phyloP scores from a whole-genome alignment of 2,113 vertebrate species.

The Argyrosomus japonicus region DNA sequence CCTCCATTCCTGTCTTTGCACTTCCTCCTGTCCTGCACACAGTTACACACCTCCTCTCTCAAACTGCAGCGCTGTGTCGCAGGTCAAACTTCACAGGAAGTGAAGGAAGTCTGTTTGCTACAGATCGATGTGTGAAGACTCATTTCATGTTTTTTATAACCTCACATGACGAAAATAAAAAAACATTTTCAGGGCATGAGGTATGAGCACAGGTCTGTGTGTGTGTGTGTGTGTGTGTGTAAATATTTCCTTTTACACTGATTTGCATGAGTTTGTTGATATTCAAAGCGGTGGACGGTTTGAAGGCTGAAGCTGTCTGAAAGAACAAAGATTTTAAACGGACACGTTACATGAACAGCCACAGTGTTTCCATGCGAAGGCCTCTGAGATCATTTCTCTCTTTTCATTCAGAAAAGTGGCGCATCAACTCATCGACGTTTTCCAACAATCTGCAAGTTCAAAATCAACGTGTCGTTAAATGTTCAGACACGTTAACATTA shows the following conservation, averaged over 20 bases:
- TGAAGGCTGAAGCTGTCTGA: not conserved
- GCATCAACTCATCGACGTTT: not conserved
- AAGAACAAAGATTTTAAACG: not conserved
- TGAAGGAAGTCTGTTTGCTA: too few relatives aligned
- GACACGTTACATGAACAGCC: too few relatives aligned
- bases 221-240: not conserved
- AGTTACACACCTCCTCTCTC: too few relatives aligned
- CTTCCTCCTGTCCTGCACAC: too few relatives aligned
- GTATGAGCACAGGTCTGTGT: not conserved
- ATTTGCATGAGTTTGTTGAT: constrained; percentile 27
- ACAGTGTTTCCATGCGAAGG: not conserved
- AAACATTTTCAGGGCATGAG: not conserved
- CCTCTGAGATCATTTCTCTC: not conserved
- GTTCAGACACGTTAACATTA: too few relatives aligned
- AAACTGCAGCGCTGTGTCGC: not conserved
- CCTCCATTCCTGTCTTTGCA: too few relatives aligned
- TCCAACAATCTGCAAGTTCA: not conserved
- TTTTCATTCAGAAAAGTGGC: not conserved
- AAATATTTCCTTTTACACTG: not conserved
- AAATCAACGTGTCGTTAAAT: not conserved
- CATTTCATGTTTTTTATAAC: too few relatives aligned
- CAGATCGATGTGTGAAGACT: too few relatives aligned
- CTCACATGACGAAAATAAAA: not conserved
- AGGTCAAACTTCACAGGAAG: too few relatives aligned
- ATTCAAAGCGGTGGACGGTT: not conserved